A percentile compares a stretch with the other conserved stretches of the same genome.
Evolutionary conservation across 64 coral and sea anemone genomes (phyloP).

Genomic region (Stichodactyla mertensii): DNA sequence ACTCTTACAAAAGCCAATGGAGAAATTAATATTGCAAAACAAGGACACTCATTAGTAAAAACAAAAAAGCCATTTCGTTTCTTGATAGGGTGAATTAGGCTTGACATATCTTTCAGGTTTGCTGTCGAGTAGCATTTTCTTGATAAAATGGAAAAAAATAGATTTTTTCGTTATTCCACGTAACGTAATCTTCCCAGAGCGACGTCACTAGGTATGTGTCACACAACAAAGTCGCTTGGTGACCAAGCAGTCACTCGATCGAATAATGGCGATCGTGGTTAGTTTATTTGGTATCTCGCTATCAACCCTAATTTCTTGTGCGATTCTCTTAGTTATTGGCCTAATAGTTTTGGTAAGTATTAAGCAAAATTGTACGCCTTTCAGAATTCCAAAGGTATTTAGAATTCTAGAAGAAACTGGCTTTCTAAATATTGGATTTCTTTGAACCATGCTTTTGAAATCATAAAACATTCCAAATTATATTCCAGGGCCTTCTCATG

Average conservation of each 20-base stretch:
- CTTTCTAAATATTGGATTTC: background rate
- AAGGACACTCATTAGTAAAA: too few species aligned
- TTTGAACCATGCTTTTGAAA: background rate
- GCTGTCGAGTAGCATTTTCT: too few species aligned
- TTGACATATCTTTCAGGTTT: too few species aligned
- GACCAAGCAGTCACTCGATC: background rate
- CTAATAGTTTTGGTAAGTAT: constrained; percentile 4
- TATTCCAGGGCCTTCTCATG: constrained; percentile 53
- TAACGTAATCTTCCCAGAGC: background rate
- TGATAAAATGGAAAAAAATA: too few species aligned
- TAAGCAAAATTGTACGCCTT: background rate
- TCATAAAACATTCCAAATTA: background rate
- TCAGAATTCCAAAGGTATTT: background rate
- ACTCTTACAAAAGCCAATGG: too few species aligned
- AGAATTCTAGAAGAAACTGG: background rate
- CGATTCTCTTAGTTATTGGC: background rate
- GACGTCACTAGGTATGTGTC: background rate
- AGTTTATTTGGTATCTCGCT: constrained; percentile 6
- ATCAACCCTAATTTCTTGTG: background rate
- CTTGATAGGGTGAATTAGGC: too few species aligned
- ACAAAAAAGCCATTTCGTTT: too few species aligned
- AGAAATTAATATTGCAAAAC: too few species aligned
- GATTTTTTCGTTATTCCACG: background rate
- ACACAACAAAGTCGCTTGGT: background rate
- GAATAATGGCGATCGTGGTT: background rate